Evolutionary conservation across 2,113 vertebrate genomes (phyloP).

Genomic region (Gasterosteus nipponicus): DNA sequence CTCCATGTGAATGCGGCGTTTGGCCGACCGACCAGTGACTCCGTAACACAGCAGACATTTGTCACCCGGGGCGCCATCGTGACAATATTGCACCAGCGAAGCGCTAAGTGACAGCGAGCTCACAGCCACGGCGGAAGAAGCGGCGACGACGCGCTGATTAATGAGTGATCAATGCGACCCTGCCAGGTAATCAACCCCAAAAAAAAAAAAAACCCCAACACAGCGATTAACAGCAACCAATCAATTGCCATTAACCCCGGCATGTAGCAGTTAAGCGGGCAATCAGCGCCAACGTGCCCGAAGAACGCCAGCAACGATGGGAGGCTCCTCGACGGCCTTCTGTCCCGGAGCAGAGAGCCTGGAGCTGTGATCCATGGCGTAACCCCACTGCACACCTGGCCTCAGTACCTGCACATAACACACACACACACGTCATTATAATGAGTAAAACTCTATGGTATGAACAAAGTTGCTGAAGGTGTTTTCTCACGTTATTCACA

Average conservation of each 20-base stretch:
- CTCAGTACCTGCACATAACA: slow-evolving; percentile 26
- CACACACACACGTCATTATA: background rate
- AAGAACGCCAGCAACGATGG: slow-evolving; percentile 49
- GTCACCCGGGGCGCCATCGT: slow-evolving; percentile 64
- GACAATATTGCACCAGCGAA: slow-evolving; percentile 69
- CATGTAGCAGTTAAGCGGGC: slow-evolving; percentile 57
- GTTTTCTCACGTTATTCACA: slow-evolving; percentile 3
- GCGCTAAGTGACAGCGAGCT: slow-evolving; percentile 78
- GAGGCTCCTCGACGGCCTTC: slow-evolving; percentile 51
- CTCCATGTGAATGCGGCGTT: slow-evolving; percentile 44
- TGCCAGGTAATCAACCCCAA: slow-evolving; percentile 72
- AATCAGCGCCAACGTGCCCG: slow-evolving; percentile 46
- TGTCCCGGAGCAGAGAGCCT: slow-evolving; percentile 36
- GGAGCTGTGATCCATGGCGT: slow-evolving; percentile 42
- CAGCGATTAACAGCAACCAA: slow-evolving; percentile 75
- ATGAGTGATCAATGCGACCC: slow-evolving; percentile 71
- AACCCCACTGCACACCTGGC: slow-evolving; percentile 26
- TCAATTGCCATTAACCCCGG: slow-evolving; percentile 78
- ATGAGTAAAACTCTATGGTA: background rate
- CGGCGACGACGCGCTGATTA: slow-evolving; percentile 58
- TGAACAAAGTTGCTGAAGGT: background rate
- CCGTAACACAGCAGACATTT: slow-evolving; percentile 49
- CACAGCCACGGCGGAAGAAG: slow-evolving; percentile 60
- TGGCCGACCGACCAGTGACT: slow-evolving; percentile 25
- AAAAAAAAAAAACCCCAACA: slow-evolving; percentile 43